Evolutionary conservation across 2,113 vertebrate species (phyloP), one percentile per base, ranked within the genome.

Genomic region (Eleginops maclovinus): DNA sequence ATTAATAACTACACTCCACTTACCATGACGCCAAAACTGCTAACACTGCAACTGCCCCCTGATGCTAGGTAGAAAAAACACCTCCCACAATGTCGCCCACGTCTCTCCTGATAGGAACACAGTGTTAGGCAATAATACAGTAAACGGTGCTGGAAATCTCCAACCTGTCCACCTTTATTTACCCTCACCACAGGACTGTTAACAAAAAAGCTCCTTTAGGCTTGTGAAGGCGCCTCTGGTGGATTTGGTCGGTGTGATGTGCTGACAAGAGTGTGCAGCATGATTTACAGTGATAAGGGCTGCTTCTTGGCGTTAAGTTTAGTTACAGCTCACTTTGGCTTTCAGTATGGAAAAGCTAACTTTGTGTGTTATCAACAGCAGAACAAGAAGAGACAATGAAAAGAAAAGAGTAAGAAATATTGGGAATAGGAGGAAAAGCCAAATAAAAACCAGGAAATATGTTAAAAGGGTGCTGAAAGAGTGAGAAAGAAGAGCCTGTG

Each of bases 1-100:
- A 94, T 92, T 93, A 94, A 95, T 94, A 95, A 91, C 91, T 85
- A 82, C 87, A 91, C 86, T 89, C 87, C 89, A 92, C 91, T 92
- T 92, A 91, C 88, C 89, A 87, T 85, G 83, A 82, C 83, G 72
- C 86, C 88, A 87, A 93, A 93, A 93, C 88, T 90, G 93, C 91
- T 90, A 91, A 93, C 92, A 88, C 90, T 93, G 92, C 91, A 93
- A 83, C 84, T 87, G 89, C 86, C 88, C 88, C 91, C 88, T 88
- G 85, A 94, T 88, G 91, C 83, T 89, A 88, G 87, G 82, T 86
- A 86, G 88, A 94, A 92, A 91, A 93, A 91, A 87, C 88, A 89
- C 85, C 91, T 90, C 91, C 92, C 90, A 91, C 91, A 90, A 84
- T 72, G 84, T 85, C 84, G 86, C 92, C 91, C 91, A 90, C 87